Evolutionary conservation across 2,797 vertebrate genomes (phyloP).

Genomic region (Peromyscus attwateri): DNA sequence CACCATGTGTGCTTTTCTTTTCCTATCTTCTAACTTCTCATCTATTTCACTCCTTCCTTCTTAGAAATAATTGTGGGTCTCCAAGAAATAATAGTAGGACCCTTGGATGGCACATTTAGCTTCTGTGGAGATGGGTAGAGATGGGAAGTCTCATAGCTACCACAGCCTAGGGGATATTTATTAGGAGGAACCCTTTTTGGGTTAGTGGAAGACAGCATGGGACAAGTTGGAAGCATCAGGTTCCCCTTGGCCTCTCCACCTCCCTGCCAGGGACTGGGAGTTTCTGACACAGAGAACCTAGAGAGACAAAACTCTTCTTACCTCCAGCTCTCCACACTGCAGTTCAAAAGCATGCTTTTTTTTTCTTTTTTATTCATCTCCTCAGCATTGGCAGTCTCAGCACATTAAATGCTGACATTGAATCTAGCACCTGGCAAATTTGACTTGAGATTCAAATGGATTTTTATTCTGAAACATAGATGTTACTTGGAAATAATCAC

Average conservation of each 20-base stretch:
- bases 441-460: slow-evolving; percentile 84
- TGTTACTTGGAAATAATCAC: slow-evolving; percentile 84
- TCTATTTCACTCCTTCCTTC: slow-evolving; percentile 16
- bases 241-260: slow-evolving; percentile 26
- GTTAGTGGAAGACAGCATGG: slow-evolving; percentile 63
- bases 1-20: slow-evolving; percentile 64
- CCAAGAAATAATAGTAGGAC: slow-evolving; percentile 42
- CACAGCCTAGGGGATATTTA: neutral
- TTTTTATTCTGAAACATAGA: slow-evolving; percentile 86
- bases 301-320: slow-evolving; percentile 76
- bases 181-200: slow-evolving; percentile 7
- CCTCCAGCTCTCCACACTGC: slow-evolving; percentile 75
- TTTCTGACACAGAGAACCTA: slow-evolving; percentile 72
- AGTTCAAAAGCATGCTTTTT: slow-evolving; percentile 75
- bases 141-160: slow-evolving; percentile 3
- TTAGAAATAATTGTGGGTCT: slow-evolving; percentile 1
- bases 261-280: slow-evolving; percentile 46
- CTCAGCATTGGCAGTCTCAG: slow-evolving; percentile 80
- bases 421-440: slow-evolving; percentile 84
- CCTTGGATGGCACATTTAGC: neutral
- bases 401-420: slow-evolving; percentile 84
- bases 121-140: neutral
- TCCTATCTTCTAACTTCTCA: slow-evolving; percentile 31
- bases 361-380: slow-evolving; percentile 77
- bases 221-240: neutral